These are phyloP conservation scores for Phymastichus coffea DNA, from an alignment of 1,140 invertebrate genomes.

Conservation along the genomic window DNA sequence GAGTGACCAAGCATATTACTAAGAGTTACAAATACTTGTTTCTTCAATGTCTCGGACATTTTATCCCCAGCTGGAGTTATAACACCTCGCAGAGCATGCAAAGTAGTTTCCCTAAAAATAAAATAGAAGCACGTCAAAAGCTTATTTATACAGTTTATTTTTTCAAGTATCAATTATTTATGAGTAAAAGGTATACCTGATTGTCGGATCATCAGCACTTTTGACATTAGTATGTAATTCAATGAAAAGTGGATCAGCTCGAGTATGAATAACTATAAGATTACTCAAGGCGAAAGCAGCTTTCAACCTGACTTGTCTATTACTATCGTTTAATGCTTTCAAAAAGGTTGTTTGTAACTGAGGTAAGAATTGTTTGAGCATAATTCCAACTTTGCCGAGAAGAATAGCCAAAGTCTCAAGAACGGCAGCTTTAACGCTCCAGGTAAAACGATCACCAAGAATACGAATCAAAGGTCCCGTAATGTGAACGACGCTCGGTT, in stretches of 20 bases:
- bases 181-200: constrained; percentile 60
- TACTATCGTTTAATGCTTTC: constrained; percentile 87
- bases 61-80: constrained; percentile 83
- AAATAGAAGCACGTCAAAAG: constrained; percentile 28
- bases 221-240: constrained; percentile 88
- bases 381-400: constrained; percentile 86
- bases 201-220: constrained; percentile 76
- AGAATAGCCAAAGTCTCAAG: constrained; percentile 90
- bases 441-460: constrained; percentile 91
- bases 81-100: constrained; percentile 84
- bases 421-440: constrained; percentile 93
- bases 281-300: constrained; percentile 86
- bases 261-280: constrained; percentile 86
- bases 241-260: constrained; percentile 84
- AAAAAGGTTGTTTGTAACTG: constrained; percentile 98
- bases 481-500: constrained; percentile 94
- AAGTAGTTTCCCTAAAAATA: constrained; percentile 76
- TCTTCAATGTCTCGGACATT: constrained; percentile 79
- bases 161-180: neutral
- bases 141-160: constrained; percentile 18
- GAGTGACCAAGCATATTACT: constrained; percentile 68
- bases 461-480: constrained; percentile 97
- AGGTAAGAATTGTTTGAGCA: constrained; percentile 96
- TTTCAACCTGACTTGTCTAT: constrained; percentile 83
- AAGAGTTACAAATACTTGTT: constrained; percentile 74